Evolutionary conservation across 1,140 invertebrate genomes (phyloP).

Genomic region (Alviniconcha marisindica): DNA sequence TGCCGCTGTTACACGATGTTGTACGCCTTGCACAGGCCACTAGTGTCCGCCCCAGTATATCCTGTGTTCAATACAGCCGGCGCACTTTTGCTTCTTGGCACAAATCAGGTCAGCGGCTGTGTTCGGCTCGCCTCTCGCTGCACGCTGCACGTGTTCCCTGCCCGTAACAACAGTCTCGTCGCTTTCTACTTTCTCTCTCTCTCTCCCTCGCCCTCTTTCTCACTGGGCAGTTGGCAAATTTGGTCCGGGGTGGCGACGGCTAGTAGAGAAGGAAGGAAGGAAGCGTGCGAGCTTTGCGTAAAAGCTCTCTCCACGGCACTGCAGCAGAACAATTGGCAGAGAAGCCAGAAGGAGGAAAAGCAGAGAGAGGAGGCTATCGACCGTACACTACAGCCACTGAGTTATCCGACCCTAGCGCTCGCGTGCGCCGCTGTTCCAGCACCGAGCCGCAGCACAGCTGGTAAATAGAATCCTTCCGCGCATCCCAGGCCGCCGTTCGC

Average conservation of each 20-base stretch:
- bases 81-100: no score
- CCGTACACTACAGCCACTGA: neutral
- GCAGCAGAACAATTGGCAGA: neutral
- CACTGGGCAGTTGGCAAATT: no score
- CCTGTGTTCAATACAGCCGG: no score
- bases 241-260: neutral
- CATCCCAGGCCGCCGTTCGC: neutral
- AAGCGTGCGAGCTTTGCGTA: neutral
- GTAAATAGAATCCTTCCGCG: constrained; percentile 30
- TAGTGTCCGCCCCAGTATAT: no score
- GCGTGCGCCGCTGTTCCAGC: neutral
- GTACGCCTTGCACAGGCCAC: no score
- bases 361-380: constrained; percentile 7
- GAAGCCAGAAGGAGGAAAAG: neutral
- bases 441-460: constrained; percentile 25
- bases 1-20: no score
- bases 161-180: no score
- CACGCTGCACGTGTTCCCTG: no score
- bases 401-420: constrained; percentile 9
- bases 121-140: no score
- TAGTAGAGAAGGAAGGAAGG: neutral
- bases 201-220: no score
- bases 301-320: neutral
- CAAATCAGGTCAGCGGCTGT: no score
- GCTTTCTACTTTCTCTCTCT: no score